Evolutionary conservation across 2,888 invertebrate genomes (phyloP), one percentile per base, ranked within the genome.

Genomic region (Drosophila nr. perissopoda): DNA sequence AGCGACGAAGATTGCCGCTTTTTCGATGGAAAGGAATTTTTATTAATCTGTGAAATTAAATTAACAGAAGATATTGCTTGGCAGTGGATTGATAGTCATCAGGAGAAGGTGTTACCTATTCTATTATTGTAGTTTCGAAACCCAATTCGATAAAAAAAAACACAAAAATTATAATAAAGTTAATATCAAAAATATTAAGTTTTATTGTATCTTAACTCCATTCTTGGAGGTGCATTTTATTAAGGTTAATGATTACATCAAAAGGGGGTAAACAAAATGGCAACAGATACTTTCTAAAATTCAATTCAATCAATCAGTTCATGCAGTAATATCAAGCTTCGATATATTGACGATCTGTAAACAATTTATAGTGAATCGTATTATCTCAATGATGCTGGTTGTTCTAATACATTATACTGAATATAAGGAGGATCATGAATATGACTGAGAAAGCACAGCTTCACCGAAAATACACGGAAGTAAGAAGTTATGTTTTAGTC

Each of bases 41-140:
- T 1, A 21, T 21, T 6, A 21, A 6, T n/a, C 0, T 40, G 0
- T 2, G 5, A n/a, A 40, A 11, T 11, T n/a, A 5, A 11, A 1
- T 0, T 5, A n/a, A 40, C 2, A 11, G 11, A n/a, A 40, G 0
- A n/a, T n/a, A n/a, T n/a, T 13, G 11, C 6, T 42, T n/a, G 1
- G 0, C 2, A 10, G 0, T n/a, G 42, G 3, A 21, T 21, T 42
- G 5, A 13, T 21, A 0, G 2, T 21, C 11, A 21, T 6, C 42
- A 10, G 6, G n/a, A 42, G 42, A 11, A 42, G 34, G 16, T 34
- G 16, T 6, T 6, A 11, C 11, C 2, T 21, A 21, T 21, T 42
- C 13, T 6, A 42, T 11, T 31, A 31, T 31, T 31, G 2, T 0
- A 31, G 31, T 11, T 21, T 42, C 11, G 42, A 42, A 6, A 13